Base-by-base conservation (phyloP, 2,888 invertebrate species). In the Eupithecia subumbrata region DNA sequence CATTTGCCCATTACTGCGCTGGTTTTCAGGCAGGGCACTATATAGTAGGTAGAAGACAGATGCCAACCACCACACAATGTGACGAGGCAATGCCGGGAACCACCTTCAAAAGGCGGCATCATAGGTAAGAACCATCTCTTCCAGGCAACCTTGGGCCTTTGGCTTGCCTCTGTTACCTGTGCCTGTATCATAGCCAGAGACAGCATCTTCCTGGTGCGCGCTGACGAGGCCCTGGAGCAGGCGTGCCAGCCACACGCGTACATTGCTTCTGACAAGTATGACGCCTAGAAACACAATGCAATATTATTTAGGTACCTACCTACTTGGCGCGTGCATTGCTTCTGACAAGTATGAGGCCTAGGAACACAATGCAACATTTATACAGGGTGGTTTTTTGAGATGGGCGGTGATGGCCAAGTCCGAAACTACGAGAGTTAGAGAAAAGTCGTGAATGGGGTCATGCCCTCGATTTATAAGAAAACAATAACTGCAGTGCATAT, bases 181-280 rank as follows among this genome's bases (percentile, higher is more conserved):
- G 78, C 76, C 69, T 76, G 76, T 5, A 43, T 68, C 67, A 78
- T 74, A 34, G 76, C 78, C 14, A 76, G 22, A 2, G 68, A 40
- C 40, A 74, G 56, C 52, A 78, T 68, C 52, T 76, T 67, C 14
- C 78, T 74, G 22, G n/a, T 66, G 67, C 74, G 74, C n/a, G 69
- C 69, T 8, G 74, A 74, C 8, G 72, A 48, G 12, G 52, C 16
- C 0, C 52, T 40, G 4, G 52, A 1, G 72, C 78, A 76, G 34
- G 72, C 16, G 40, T 78, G 72, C 78, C 76, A 78, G 3, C 78
- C 78, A 48, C 76, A 72, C 11, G 72, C 48, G 63, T 72, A 78
- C 73, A 78, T 63, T 5, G 76, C 78, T 11, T 34, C 72, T 8
- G 78, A 70, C n/a, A 78, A 66, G 18, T 70, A 63, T 2, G 78